phyloP scores from a whole-genome alignment of 2,113 vertebrate species.

The Pedetes capensis region DNA sequence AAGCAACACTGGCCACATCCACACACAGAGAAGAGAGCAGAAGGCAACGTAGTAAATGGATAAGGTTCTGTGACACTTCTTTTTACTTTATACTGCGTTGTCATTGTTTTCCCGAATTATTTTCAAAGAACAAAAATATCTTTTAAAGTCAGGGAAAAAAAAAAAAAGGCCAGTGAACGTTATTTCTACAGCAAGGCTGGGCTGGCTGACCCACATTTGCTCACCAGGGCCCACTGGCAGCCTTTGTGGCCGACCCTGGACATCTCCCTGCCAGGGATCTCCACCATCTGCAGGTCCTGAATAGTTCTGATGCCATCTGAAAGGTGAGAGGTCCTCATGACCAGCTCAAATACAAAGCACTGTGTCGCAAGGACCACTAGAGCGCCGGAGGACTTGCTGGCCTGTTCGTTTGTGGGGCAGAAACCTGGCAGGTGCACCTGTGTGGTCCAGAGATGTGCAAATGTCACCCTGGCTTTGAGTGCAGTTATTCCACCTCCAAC shows the following conservation, averaged over 20 bases:
- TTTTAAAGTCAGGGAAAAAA: not conserved
- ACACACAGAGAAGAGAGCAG: not conserved
- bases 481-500: fast-evolving
- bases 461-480: not conserved
- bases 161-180: no score
- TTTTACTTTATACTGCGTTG: not conserved
- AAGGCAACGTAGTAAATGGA: fast-evolving
- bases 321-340: no score
- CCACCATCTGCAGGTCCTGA: no score
- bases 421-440: no score
- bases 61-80: not conserved
- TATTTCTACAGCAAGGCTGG: not conserved
- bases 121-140: not conserved
- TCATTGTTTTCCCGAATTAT: not conserved
- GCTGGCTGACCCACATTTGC: not conserved
- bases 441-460: no score
- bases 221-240: not conserved
- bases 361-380: no score
- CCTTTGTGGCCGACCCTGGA: not conserved
- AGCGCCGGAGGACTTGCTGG: no score
- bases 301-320: no score
- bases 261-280: not conserved
- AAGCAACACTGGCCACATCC: fast-evolving
- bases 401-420: no score
- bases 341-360: no score